These are phyloP conservation scores for Brenthis daphne DNA, from an alignment of 2,888 invertebrate species.

Conservation along the genomic window DNA sequence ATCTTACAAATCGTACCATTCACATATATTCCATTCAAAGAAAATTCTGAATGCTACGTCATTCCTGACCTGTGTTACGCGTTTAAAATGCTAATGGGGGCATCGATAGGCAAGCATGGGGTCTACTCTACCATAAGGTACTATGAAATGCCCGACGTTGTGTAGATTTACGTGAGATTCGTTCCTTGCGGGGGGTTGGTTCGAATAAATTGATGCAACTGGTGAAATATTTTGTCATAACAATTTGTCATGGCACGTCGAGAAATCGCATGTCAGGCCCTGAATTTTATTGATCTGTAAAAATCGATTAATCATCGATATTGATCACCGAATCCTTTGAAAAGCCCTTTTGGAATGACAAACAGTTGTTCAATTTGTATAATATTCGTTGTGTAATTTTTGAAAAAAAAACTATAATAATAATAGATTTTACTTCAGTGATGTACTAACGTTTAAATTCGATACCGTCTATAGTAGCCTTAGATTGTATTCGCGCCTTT, in stretches of 20 bases:
- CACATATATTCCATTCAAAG: slow-evolving; percentile 60
- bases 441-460: too few relatives aligned
- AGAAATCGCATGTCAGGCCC: slow-evolving; percentile 67
- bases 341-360: slow-evolving; percentile 68
- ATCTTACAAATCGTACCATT: slow-evolving; percentile 53
- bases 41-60: slow-evolving; percentile 66
- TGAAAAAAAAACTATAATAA: neutral
- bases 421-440: too few relatives aligned
- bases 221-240: slow-evolving; percentile 83
- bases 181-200: slow-evolving; percentile 57
- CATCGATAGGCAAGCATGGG: slow-evolving; percentile 28
- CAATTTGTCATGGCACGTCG: slow-evolving; percentile 79
- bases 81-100: slow-evolving; percentile 42
- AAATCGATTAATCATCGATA: slow-evolving; percentile 74
- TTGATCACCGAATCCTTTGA: slow-evolving; percentile 64
- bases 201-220: slow-evolving; percentile 67
- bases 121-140: slow-evolving; percentile 26
- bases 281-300: slow-evolving; percentile 75
- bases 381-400: slow-evolving; percentile 24
- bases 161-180: slow-evolving; percentile 45
- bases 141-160: slow-evolving; percentile 26
- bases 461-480: too few relatives aligned
- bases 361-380: slow-evolving; percentile 54
- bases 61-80: slow-evolving; percentile 55
- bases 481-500: too few relatives aligned